A percentile compares a stretch with the other conserved stretches of the same genome.
phyloP scores from a whole-genome alignment of 2,797 vertebrate genomes.

The Podarcis siculus region DNA sequence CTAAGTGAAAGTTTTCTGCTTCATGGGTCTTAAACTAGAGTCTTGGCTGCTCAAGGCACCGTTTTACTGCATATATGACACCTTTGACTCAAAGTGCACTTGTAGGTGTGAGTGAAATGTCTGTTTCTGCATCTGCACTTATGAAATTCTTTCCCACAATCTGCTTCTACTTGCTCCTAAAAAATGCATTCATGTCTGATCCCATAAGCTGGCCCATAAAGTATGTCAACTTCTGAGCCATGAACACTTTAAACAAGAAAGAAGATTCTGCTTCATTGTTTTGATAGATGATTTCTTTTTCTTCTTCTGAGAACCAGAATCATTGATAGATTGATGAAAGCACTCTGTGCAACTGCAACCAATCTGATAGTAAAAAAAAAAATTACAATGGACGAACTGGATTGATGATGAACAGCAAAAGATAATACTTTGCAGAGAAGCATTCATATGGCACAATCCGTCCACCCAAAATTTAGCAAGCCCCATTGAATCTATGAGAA shows the following conservation, averaged over 20 bases:
- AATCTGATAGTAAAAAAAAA: neutral
- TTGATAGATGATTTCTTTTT: neutral
- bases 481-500: no score
- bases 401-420: neutral
- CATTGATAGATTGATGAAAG: neutral
- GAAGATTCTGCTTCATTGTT: conserved; percentile 21
- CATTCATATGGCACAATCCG: neutral
- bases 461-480: neutral
- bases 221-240: conserved; percentile 39
- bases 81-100: conserved; percentile 23
- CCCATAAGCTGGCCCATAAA: conserved; percentile 44
- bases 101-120: conserved; percentile 16
- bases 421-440: neutral
- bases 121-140: conserved; percentile 38
- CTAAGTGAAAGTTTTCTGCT: conserved; percentile 5
- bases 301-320: neutral
- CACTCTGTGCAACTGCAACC: neutral
- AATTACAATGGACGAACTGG: neutral
- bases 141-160: conserved; percentile 36
- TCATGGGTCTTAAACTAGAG: conserved; percentile 27
- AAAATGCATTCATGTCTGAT: conserved; percentile 41
- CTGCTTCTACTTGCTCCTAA: conserved; percentile 56
- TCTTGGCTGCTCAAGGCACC: conserved; percentile 39
- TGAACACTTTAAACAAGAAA: conserved; percentile 42
- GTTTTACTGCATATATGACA: conserved; percentile 24